A percentile compares a stretch with the other conserved stretches of the same genome.
Evolutionary conservation across 1,140 invertebrate species (phyloP).

Genomic region (Rhynchophorus ferrugineus): DNA sequence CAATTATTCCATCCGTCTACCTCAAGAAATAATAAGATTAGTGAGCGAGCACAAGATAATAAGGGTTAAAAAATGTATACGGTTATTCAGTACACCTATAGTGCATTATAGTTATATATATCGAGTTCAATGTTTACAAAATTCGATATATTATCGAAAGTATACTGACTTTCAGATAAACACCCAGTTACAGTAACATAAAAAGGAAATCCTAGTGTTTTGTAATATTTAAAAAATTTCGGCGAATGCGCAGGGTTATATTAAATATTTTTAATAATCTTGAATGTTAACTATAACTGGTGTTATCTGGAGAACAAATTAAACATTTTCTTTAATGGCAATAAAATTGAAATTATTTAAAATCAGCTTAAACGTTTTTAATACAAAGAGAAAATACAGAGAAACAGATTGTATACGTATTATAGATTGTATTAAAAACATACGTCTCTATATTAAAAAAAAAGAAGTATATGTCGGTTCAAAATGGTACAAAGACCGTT

Average conservation of each 20-base stretch:
- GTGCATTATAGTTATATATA: conserved; percentile 15
- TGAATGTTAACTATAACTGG: too few relatives aligned
- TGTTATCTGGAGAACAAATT: not conserved
- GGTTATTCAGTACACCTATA: conserved; percentile 28
- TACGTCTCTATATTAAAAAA: too few relatives aligned
- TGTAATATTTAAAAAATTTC: too few relatives aligned
- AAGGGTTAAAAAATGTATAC: conserved; percentile 37
- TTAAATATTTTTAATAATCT: too few relatives aligned
- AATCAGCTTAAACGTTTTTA: conserved; percentile 15
- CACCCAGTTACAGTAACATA: too few relatives aligned
- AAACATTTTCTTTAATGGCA: conserved; percentile 14
- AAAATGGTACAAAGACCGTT: conserved; percentile 39
- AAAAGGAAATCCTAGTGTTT: too few relatives aligned
- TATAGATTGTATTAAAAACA: too few relatives aligned
- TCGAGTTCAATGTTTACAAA: too few relatives aligned
- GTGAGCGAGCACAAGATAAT: conserved; percentile 24
- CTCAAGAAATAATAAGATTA: conserved; percentile 31
- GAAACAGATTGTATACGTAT: not conserved
- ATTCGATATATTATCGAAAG: too few relatives aligned
- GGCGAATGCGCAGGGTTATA: too few relatives aligned
- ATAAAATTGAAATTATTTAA: conserved; percentile 13
- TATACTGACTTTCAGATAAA: too few relatives aligned
- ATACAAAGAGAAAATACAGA: conserved; percentile 2
- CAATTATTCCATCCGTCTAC: conserved; percentile 41
- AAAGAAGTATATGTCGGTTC: too few relatives aligned